Evolutionary conservation across 2,888 invertebrate genomes (phyloP), one percentile per base, ranked within the genome.

Genomic region (Homarus gammarus): DNA sequence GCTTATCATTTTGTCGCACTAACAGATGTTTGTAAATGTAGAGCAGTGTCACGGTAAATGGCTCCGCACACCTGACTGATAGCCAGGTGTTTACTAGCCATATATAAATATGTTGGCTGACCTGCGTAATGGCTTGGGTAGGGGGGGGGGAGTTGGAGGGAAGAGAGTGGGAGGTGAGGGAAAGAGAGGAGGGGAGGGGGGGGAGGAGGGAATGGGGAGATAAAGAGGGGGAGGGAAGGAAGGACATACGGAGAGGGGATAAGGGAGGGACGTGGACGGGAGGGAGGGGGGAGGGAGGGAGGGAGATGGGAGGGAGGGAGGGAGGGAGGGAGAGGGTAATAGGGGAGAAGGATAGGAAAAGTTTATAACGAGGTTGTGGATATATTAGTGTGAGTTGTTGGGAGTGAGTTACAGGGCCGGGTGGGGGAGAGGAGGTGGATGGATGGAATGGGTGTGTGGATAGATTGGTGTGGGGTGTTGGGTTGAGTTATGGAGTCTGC

Each of bases 21-120:
- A 85, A 85, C 84, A 85, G 84, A 85, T 85, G 84, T 77, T 85
- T 85, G 77, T 85, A 85, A 85, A 75, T 85, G 77, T 85, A 56
- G 68, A 70, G 44, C 49, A 70, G 72, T 83, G 83, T 83, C 83
- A 83, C 83, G 49, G 83, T 83, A 83, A 83, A 72, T 70, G 70
- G 70, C 22, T 40, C 40, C 49, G 49, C 44, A 18, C 70, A 49
- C 49, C 44, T 83, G 83, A 83, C 38, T 70, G 83, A 83, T 72
- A 70, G 83, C 68, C 70, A 33, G 83, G 27, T 36, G 44, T 61
- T 22, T 40, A 40, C 61, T 56, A 56, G 3, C 18, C 78, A 36
- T 31, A 78, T 78, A 56, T 56, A 78, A 33, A 78, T 78, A 56
- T 78, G 56, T 78, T 78, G 36, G 10, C 33, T 56, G 56, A 22